Conservation (phyloP, 1,140 invertebrate species). For the Neoseiulus cucumeris region DNA sequence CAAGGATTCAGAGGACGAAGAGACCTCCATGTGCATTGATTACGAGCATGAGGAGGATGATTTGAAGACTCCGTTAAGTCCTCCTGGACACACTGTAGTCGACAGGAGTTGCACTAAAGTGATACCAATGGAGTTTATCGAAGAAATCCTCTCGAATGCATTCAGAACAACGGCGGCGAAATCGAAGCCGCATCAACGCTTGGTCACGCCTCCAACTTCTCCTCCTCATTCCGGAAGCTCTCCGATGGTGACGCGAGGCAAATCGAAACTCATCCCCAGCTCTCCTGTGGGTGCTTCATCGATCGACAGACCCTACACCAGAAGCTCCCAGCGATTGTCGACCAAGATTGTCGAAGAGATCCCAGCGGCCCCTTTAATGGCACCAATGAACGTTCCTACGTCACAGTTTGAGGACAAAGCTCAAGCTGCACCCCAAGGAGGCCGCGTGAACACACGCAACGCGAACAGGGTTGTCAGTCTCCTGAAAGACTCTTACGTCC, state of each 20-base stretch:
- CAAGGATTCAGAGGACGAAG: not conserved
- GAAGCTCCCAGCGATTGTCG: no score
- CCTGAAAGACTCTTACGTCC: conserved; percentile 1
- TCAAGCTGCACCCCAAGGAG: not conserved
- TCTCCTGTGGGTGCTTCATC: not conserved
- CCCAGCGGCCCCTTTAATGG: no score
- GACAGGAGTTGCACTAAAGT: not conserved
- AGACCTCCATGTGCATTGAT: not conserved
- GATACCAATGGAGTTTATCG: not conserved
- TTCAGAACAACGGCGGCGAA: not conserved
- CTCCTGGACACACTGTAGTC: not conserved
- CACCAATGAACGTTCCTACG: no score
- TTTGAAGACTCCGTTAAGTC: not conserved
- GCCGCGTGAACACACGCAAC: not conserved
- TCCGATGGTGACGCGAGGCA: not conserved
- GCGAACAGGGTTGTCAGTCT: not conserved
- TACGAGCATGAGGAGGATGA: not conserved
- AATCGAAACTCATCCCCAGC: not conserved
- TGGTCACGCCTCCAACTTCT: not conserved
- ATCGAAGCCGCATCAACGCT: not conserved
- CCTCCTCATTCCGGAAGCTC: not conserved
- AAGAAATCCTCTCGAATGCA: not conserved
- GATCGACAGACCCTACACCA: no score
- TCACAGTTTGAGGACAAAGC: not conserved
- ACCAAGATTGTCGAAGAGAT: no score